phyloP scores from a whole-genome alignment of 2,888 invertebrate genomes.

The Timema podura region DNA sequence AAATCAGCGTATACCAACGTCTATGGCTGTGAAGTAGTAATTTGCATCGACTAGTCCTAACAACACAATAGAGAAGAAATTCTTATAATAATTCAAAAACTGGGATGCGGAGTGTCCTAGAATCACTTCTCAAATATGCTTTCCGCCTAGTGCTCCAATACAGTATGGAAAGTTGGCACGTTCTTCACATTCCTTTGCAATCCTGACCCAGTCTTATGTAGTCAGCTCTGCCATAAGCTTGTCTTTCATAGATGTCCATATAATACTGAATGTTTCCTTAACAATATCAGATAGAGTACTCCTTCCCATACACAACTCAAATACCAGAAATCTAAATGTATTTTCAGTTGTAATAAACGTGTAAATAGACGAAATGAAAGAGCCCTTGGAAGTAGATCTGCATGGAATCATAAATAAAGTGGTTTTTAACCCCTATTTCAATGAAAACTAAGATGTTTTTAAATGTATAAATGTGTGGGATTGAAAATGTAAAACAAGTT shows the following conservation, averaged over 20 bases:
- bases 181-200: not conserved
- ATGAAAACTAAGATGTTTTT: too few species aligned
- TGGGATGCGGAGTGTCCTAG: not conserved
- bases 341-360: not conserved
- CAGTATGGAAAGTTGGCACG: constrained; percentile 4
- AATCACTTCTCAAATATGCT: constrained; percentile 4
- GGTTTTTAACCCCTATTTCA: too few species aligned
- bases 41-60: constrained; percentile 2
- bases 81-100: not conserved
- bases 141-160: not conserved
- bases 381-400: too few species aligned
- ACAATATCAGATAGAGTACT: not conserved
- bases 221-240: not conserved
- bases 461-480: too few species aligned
- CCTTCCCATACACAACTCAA: constrained; percentile 4
- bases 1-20: constrained; percentile 6
- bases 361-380: not conserved
- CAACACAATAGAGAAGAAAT: not conserved
- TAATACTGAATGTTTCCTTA: not conserved
- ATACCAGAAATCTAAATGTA: not conserved
- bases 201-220: not conserved
- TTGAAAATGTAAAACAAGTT: too few species aligned
- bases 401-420: too few species aligned
- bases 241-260: constrained; percentile 1
- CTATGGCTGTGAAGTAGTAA: constrained; percentile 9